Percentiles rank a stretch among this genome's conserved stretches.
phyloP scores from a whole-genome alignment of 2,113 vertebrate species.

The Podocnemis expansa region DNA sequence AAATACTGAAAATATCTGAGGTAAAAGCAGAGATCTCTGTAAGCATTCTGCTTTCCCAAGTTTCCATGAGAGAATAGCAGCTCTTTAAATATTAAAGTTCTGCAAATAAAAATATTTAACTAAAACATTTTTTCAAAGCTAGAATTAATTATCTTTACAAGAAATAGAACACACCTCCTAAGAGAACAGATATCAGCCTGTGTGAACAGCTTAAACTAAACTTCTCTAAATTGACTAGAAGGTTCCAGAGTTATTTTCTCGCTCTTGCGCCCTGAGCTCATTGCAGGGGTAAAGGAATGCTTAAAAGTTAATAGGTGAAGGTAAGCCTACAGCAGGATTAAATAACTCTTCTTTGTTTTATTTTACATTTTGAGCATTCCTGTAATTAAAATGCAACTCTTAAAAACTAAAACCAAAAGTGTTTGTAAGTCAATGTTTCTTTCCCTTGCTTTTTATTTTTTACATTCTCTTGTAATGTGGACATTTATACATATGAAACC shows the following conservation, averaged over 20 bases:
- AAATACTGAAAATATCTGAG: neutral
- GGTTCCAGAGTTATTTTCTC: neutral
- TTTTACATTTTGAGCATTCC: neutral
- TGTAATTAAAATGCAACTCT: neutral
- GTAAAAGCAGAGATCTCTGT: neutral
- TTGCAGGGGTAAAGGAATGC: neutral
- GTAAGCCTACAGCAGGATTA: neutral
- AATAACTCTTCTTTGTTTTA: neutral
- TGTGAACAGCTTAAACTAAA: neutral
- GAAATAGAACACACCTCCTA: neutral
- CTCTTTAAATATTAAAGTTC: slow-evolving; percentile 13
- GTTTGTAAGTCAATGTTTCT: neutral
- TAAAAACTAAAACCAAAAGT: neutral
- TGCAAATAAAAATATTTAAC: neutral
- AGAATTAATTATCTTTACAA: neutral
- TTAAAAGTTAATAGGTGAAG: neutral
- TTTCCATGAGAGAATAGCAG: neutral
- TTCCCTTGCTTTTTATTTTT: neutral
- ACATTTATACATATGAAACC: neutral
- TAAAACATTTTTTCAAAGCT: neutral
- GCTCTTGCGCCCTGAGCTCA: neutral
- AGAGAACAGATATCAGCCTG: neutral
- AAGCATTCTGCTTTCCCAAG: neutral
- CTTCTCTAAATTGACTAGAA: neutral
- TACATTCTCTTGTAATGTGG: neutral